Evolutionary conservation across 2,797 vertebrate species (phyloP), one percentile per base, ranked within the genome.

Genomic region (Gouania willdenowi): DNA sequence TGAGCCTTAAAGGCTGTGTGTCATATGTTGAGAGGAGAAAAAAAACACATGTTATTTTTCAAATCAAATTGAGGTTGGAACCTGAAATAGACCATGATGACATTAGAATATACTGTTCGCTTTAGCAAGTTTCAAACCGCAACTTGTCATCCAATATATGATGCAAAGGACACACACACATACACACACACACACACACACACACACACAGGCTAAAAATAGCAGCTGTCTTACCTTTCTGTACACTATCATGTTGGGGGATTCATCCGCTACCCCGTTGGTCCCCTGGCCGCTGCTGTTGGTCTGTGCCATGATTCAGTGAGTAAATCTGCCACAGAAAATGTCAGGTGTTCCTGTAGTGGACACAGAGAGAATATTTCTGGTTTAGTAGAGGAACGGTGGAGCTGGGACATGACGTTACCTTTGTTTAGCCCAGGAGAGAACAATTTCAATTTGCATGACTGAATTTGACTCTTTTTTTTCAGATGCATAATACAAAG

Each of bases 221-320:
- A 77, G 67, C 60, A 29, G 31, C 59, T 11, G 32, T 41, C 75
- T 87, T 94, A 97, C 94, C 93, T 97, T 98, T 87, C 94, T 93
- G 84, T 97, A 98, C 60, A 98, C 94, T 81, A 97, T 87, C 91
- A 95, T 97, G 85, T 97, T 97, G 60, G 95, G 93, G 30, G 95
- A 97, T 74, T 98, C 94, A 46, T 97, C 94, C 6, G 89, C 90
- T 69, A 93, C 92, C 76, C 94, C 94, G 16, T 95, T 95, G 89
- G 89, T 95, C 80, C 92, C 91, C 77, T 94, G 93, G 43, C 90
- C 91, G 38, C 91, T 88, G 62, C 88, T 94, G 89, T 95, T 97
- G 87, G 90, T 94, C 86, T 97, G 93, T 76, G 95, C 95, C 95
- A 98, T 98, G 85, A 86, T 91, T 86, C 87, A 80, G 69, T 72